Conservation (phyloP, 2,113 vertebrate species). For the Brachypodius melanocephalos region DNA sequence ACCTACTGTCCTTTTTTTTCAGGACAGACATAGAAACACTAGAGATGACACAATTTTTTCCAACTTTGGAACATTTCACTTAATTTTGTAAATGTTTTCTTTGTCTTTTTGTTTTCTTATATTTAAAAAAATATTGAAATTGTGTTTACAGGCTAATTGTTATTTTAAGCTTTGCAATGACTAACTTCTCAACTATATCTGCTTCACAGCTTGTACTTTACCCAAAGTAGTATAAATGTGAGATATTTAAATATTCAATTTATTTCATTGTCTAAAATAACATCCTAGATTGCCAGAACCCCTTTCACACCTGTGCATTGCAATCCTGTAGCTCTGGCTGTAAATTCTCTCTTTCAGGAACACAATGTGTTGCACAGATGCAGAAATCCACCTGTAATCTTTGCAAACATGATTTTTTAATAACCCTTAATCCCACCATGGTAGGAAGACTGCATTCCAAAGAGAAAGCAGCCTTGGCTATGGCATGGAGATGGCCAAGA, state of each 20-base stretch:
- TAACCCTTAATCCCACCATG: background rate
- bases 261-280: background rate
- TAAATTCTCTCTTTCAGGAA: background rate
- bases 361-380: background rate
- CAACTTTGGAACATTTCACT: background rate
- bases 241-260: background rate
- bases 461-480: background rate
- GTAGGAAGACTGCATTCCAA: background rate
- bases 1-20: background rate
- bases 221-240: rapidly evolving
- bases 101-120: background rate
- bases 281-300: background rate
- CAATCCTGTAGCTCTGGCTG: background rate
- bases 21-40: background rate
- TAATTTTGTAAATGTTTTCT: background rate
- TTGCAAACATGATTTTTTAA: background rate
- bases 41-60: background rate
- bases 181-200: background rate
- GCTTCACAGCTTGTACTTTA: background rate
- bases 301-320: background rate
- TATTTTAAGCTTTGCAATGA: background rate
- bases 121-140: background rate
- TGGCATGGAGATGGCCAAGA: background rate
- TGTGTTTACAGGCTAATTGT: background rate
- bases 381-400: background rate